Conservation (phyloP, 2,888 invertebrate genomes). For the Mythimna loreyi region DNA sequence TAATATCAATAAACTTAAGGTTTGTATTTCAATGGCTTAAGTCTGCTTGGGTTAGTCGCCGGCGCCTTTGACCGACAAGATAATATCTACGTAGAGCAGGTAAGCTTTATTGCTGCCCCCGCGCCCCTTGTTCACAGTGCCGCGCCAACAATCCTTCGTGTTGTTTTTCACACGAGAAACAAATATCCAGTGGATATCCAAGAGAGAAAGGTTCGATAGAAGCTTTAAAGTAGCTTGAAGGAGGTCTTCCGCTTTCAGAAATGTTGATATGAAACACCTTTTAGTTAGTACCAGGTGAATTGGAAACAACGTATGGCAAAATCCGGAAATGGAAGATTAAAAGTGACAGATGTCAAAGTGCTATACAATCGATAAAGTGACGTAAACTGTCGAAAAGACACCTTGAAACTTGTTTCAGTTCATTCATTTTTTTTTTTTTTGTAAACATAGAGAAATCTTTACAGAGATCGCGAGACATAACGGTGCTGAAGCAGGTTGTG, state of each 20-base stretch:
- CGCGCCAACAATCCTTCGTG: conserved; percentile 72
- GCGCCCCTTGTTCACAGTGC: conserved; percentile 67
- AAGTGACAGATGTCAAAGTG: conserved; percentile 36
- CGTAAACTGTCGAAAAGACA: conserved; percentile 11
- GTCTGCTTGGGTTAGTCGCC: conserved; percentile 70
- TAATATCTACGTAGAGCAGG: conserved; percentile 88
- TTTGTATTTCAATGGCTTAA: conserved; percentile 54
- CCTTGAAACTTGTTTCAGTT: conserved; percentile 32
- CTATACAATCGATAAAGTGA: background rate
- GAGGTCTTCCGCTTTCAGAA: background rate
- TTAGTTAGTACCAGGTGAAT: conserved; percentile 9
- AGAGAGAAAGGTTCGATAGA: conserved; percentile 10
- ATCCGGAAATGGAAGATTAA: conserved; percentile 30
- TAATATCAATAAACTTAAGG: conserved; percentile 60
- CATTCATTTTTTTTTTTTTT: conserved; percentile 29
- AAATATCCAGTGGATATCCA: conserved; percentile 31
- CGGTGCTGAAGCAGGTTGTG: conserved; percentile 41
- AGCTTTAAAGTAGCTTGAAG: background rate
- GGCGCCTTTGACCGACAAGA: conserved; percentile 88
- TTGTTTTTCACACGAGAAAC: conserved; percentile 80
- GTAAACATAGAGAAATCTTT: conserved; percentile 11
- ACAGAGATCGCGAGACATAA: conserved; percentile 28
- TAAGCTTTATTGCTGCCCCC: conserved; percentile 85
- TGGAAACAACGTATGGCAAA: background rate
- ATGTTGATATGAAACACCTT: conserved; percentile 5